Evolutionary conservation across 64 coral and sea anemone species (phyloP).

Genomic region (Porites lutea): DNA sequence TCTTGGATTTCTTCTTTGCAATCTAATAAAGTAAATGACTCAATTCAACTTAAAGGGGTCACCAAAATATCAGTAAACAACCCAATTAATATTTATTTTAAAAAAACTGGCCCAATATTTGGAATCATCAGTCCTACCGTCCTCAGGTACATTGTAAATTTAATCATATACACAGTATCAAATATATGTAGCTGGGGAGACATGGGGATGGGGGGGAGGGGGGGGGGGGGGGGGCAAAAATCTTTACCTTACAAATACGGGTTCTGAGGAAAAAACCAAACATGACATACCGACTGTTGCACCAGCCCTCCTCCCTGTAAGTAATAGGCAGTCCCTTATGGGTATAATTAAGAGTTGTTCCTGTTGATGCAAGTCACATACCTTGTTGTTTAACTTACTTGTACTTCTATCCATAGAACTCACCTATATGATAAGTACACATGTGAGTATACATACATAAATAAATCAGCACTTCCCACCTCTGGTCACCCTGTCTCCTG

Average conservation of each 20-base stretch:
- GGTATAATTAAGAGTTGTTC: constrained; percentile 9
- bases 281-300: constrained; percentile 10
- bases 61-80: constrained; percentile 15
- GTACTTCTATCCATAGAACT: not conserved
- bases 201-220: not conserved
- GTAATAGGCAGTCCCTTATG: not conserved
- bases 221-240: not conserved
- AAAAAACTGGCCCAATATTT: constrained; percentile 5
- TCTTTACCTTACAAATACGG: constrained; percentile 21
- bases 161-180: constrained; percentile 8
- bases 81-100: constrained; percentile 11
- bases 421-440: constrained; percentile 36
- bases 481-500: not conserved
- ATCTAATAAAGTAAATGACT: constrained; percentile 17
- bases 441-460: constrained; percentile 41
- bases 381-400: constrained; percentile 17
- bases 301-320: constrained; percentile 3
- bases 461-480: constrained; percentile 28
- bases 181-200: not conserved
- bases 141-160: constrained; percentile 10
- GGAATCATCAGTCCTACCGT: not conserved
- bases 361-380: not conserved
- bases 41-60: constrained; percentile 18
- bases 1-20: constrained; percentile 20
- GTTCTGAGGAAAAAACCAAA: constrained; percentile 15